Evolutionary conservation across 2,888 invertebrate genomes (phyloP).

Genomic region (Lepidochitona cinerea): DNA sequence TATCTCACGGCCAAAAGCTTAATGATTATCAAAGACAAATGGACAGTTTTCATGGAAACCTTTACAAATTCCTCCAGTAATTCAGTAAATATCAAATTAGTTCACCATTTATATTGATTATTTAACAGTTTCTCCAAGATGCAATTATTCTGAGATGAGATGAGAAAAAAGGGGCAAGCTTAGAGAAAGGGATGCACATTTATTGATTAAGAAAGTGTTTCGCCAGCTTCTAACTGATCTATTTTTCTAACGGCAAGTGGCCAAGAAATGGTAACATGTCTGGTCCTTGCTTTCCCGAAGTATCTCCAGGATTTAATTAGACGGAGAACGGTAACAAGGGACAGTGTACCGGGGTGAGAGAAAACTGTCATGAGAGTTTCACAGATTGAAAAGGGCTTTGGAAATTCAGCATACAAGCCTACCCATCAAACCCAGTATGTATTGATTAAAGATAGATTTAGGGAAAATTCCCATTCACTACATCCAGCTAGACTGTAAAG

Average conservation of each 20-base stretch:
- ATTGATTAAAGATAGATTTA: background rate
- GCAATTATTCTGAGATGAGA: background rate
- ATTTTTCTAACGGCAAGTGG: no score
- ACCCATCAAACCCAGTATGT: background rate
- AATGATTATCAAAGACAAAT: background rate
- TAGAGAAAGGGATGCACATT: background rate
- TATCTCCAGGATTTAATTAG: background rate
- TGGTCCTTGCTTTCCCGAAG: background rate
- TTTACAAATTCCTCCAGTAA: slow-evolving; percentile 5
- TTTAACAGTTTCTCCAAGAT: background rate
- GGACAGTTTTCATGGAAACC: background rate
- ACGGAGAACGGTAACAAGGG: background rate
- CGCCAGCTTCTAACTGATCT: no score
- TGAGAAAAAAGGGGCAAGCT: background rate
- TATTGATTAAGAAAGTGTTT: no score
- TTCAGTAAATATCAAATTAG: slow-evolving; percentile 8
- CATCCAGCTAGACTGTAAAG: no score
- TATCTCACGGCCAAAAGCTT: background rate
- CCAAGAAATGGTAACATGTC: no score
- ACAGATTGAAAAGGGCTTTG: background rate
- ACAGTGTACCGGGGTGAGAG: background rate
- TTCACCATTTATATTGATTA: slow-evolving; percentile 5
- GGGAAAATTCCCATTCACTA: no score
- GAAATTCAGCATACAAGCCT: background rate
- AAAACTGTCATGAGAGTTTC: background rate